Conservation (phyloP, 2,113 vertebrate species). For the Myrmecobius fasciatus region DNA sequence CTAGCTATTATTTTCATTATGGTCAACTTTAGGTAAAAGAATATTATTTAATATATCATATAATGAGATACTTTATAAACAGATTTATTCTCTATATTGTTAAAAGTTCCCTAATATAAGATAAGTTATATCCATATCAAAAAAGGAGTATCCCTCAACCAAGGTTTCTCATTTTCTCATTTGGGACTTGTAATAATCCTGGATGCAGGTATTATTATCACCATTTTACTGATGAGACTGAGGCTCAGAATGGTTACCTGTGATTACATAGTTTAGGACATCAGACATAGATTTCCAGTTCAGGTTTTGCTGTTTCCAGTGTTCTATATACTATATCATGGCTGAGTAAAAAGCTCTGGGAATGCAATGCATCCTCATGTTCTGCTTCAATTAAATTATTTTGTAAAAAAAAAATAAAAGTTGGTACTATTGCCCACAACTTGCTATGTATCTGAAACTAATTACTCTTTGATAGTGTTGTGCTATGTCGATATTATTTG, state of each 20-base stretch:
- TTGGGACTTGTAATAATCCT: neutral
- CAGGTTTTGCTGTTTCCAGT: neutral
- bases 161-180: neutral
- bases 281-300: neutral
- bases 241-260: neutral
- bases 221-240: neutral
- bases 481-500: conserved; percentile 15
- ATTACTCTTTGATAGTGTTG: neutral
- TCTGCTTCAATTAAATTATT: neutral
- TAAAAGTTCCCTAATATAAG: too few relatives aligned
- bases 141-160: neutral
- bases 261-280: neutral
- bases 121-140: neutral
- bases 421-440: neutral
- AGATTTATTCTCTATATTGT: too few relatives aligned
- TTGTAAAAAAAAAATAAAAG: neutral
- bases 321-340: neutral
- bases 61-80: too few relatives aligned
- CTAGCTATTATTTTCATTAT: too few relatives aligned
- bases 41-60: too few relatives aligned
- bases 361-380: neutral
- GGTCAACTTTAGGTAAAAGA: too few relatives aligned
- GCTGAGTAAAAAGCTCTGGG: neutral
- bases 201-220: neutral
- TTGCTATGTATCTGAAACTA: neutral